phyloP scores from a whole-genome alignment of 92 coral and sea anemone genomes.

The Paragorgia papillata region DNA sequence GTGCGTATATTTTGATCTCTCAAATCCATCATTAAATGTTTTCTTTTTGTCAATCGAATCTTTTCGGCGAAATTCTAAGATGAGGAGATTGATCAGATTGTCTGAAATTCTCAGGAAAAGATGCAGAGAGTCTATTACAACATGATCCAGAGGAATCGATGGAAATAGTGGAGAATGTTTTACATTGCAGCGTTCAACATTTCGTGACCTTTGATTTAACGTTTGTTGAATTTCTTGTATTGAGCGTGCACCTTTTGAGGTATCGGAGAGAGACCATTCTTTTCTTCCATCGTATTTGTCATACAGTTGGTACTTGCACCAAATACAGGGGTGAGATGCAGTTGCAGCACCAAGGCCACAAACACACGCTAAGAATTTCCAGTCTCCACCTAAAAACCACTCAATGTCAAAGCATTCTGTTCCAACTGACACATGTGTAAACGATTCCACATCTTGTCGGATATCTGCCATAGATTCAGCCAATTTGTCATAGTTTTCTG shows the following conservation, averaged over 20 bases:
- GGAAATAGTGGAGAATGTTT: constrained; percentile 28
- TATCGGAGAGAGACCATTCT: constrained; percentile 40
- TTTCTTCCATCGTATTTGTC: constrained; percentile 35
- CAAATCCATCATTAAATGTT: no score
- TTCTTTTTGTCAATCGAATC: constrained; percentile 43
- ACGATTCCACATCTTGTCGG: constrained; percentile 39
- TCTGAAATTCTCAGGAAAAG: constrained; percentile 47
- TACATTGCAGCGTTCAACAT: constrained; percentile 19
- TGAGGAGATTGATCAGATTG: constrained; percentile 45
- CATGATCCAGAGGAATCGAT: no score
- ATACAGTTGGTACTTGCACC: no score
- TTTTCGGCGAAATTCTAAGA: constrained; percentile 31
- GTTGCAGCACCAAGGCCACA: no score
- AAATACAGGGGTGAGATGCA: no score
- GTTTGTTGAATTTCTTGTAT: constrained; percentile 24
- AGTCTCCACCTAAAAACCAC: constrained; percentile 50
- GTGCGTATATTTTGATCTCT: constrained; percentile 33
- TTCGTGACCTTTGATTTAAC: constrained; percentile 19
- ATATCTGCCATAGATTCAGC: constrained; percentile 15
- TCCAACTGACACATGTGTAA: constrained; percentile 10
- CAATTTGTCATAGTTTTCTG: constrained; percentile 44
- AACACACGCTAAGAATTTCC: constrained; percentile 52
- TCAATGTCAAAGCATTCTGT: constrained; percentile 16
- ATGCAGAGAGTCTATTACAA: no score
- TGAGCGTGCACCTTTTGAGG: constrained; percentile 50